Base-by-base conservation (phyloP, 2,113 vertebrate species). In the Thunnus thynnus region DNA sequence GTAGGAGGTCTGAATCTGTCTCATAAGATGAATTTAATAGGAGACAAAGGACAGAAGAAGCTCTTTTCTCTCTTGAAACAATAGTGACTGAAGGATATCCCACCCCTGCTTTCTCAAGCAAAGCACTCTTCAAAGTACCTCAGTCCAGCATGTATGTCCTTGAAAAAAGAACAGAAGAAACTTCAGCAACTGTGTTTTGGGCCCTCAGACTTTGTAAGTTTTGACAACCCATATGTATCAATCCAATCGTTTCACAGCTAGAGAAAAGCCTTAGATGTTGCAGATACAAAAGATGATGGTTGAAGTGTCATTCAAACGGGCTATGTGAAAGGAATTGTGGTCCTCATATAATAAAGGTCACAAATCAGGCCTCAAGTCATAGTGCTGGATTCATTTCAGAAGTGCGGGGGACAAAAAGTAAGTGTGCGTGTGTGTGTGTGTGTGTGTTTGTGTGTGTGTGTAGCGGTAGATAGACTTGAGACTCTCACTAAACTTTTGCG, bases 151-250 rank as follows among this genome's bases (percentile, higher is more conserved):
- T 58, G 20, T 10, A 36, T 52, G 32, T 62, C 66, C 78, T n/a
- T 52, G 56, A 86, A 51, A 84, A 79, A 82, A 41, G 52, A 76
- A 52, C 69, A 22, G 13, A 61, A 60, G 56, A 75, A 72, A 17
- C 50, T 58, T 65, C 47, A 58, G 25, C 14, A 71, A 32, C 12
- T 22, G 25, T 58, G 25, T 13, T 61, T 46, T 66, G 13, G 1
- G 12, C n/a, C 58, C 13, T 46, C 20, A 32, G 52, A 76, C 41
- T 32, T 68, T 46, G 13, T 66, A 30, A 20, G 36, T 48, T 70
- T 18, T 32, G 44, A 48, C 30, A 80, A 22, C 80, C 47, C n/a
- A 62, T 54, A 80, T 75, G 44, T 50, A 62, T 82, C 75, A 74
- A 14, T 48, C 22, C 13, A 44, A 9, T 18, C 3, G 12, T 64